A percentile compares a stretch with the other conserved stretches of the same genome.
phyloP scores from a whole-genome alignment of 2,113 vertebrate genomes.

The Pangasianodon gigas region DNA sequence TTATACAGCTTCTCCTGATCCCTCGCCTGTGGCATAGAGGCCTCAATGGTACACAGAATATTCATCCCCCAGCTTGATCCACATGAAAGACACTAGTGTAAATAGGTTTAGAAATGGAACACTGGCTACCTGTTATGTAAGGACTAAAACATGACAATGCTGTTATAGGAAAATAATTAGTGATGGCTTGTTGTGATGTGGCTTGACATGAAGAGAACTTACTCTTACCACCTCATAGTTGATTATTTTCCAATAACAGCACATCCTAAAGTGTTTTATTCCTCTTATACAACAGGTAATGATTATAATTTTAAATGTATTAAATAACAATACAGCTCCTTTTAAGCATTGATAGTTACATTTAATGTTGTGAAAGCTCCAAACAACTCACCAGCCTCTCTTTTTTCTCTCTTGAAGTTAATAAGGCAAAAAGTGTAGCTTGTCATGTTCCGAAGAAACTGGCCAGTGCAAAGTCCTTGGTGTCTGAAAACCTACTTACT shows the following conservation, averaged over 20 bases:
- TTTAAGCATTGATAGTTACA: background rate
- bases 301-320: background rate
- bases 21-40: background rate
- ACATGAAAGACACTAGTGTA: slow-evolving; percentile 17
- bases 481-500: background rate
- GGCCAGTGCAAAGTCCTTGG: background rate
- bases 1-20: slow-evolving; percentile 5
- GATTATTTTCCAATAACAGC: background rate
- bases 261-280: background rate
- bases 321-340: background rate
- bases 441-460: background rate
- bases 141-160: background rate
- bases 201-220: background rate
- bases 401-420: too few species aligned
- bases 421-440: background rate
- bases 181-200: background rate
- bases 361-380: background rate
- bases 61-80: slow-evolving; percentile 9
- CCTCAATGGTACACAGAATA: background rate
- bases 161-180: background rate
- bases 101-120: background rate
- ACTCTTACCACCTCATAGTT: background rate
- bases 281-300: background rate
- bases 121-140: background rate
- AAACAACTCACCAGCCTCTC: background rate